A percentile compares a stretch with the other conserved stretches of the same genome.
Conservation (phyloP, 2,113 vertebrate genomes). For the Progne subis region DNA sequence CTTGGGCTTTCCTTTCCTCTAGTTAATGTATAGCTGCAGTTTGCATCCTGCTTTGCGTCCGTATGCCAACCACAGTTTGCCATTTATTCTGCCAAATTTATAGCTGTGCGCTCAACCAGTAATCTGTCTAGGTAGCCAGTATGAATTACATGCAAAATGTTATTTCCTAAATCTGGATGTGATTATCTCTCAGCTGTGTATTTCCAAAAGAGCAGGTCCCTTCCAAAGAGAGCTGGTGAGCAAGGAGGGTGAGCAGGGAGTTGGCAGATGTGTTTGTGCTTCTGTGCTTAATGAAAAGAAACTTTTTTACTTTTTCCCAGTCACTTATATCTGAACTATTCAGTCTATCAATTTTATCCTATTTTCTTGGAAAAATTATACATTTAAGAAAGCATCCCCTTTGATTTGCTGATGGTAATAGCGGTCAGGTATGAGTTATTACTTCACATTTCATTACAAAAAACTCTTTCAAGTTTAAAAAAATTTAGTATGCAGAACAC, state of each 20-base stretch:
- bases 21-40: conserved; percentile 37
- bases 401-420: background rate
- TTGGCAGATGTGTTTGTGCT: background rate
- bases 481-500: background rate
- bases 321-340: background rate
- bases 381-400: background rate
- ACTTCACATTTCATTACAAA: background rate
- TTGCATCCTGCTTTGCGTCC: background rate
- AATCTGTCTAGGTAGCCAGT: conserved; percentile 58
- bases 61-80: conserved; percentile 50
- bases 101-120: conserved; percentile 23
- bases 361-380: background rate
- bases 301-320: background rate
- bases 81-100: conserved; percentile 53
- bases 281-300: background rate
- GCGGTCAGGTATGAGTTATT: background rate
- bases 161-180: conserved; percentile 44
- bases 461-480: background rate
- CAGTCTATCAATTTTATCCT: background rate
- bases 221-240: background rate
- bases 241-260: background rate
- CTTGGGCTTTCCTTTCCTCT: conserved; percentile 3
- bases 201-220: conserved; percentile 3
- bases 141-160: conserved; percentile 60
- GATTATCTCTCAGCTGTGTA: conserved; percentile 22